Percentiles rank a stretch among this genome's conserved stretches.
Evolutionary conservation across 2,888 invertebrate genomes (phyloP).

Genomic region (Stenolophus ochropezus): DNA sequence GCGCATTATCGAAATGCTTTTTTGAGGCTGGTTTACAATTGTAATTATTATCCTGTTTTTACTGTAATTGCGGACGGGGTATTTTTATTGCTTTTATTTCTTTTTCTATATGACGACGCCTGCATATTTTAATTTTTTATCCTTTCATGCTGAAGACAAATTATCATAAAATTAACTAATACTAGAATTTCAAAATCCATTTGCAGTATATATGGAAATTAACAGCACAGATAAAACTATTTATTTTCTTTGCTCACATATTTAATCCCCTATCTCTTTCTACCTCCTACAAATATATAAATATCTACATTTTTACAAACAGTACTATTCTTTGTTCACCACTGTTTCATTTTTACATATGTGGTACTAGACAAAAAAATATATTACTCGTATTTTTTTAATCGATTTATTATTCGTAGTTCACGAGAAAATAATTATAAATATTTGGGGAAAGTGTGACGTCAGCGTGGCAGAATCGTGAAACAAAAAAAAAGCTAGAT

Average conservation of each 20-base stretch:
- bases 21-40: slow-evolving; percentile 7
- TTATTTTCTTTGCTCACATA: neutral
- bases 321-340: no score
- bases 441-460: no score
- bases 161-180: neutral
- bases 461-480: no score
- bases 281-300: no score
- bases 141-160: neutral
- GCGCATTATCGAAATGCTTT: slow-evolving; percentile 34
- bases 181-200: neutral
- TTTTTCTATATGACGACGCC: neutral
- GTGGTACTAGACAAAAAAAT: no score
- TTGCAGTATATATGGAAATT: neutral
- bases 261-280: no score
- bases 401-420: no score
- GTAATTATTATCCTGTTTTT: slow-evolving; percentile 25
- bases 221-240: neutral
- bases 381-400: no score
- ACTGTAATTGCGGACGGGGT: neutral
- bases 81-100: slow-evolving; percentile 4
- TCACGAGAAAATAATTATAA: no score
- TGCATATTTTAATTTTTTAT: neutral
- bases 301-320: no score
- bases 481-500: no score
- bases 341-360: no score